These are phyloP conservation scores for Cylindroiulus punctatus DNA, from an alignment of 2,888 invertebrate genomes.

Conservation along the genomic window DNA sequence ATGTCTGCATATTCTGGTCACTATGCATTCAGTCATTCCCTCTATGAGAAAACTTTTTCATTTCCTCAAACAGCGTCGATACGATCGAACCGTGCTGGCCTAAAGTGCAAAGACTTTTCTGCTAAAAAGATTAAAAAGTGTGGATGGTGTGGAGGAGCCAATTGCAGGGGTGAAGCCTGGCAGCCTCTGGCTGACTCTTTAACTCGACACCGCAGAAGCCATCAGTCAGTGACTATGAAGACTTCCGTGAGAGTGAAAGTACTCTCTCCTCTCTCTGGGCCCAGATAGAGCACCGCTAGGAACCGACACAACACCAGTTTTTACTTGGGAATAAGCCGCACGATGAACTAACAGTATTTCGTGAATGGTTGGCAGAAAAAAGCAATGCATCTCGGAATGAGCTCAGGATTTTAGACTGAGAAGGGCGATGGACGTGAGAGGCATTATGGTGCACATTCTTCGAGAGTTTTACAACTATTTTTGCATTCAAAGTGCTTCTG, in stretches of 20 bases:
- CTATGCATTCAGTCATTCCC: too few relatives aligned
- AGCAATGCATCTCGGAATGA: slow-evolving; percentile 15
- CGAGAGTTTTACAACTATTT: not conserved
- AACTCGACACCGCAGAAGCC: slow-evolving; percentile 5
- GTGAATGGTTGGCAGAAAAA: slow-evolving; percentile 3
- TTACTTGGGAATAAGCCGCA: not conserved
- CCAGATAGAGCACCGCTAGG: not conserved
- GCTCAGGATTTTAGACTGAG: slow-evolving; percentile 12
- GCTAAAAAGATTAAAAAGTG: slow-evolving; percentile 44
- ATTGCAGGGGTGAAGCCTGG: slow-evolving; percentile 27
- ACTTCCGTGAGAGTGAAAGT: slow-evolving; percentile 34
- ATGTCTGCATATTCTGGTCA: too few relatives aligned
- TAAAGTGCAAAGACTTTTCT: slow-evolving; percentile 40
- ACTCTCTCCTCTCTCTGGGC: not conserved
- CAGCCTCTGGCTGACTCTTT: slow-evolving; percentile 4
- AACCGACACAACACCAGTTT: not conserved
- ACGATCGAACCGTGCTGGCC: slow-evolving; percentile 5
- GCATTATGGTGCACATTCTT: slow-evolving; percentile 43
- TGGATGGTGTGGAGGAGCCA: slow-evolving; percentile 31
- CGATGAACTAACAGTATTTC: not conserved
- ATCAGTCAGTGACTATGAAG: slow-evolving; percentile 45
- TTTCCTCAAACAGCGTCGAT: slow-evolving; percentile 31
- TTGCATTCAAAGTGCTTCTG: not conserved
- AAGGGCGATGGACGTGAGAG: not conserved
- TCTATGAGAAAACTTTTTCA: too few relatives aligned